Evolutionary conservation across 1,140 invertebrate genomes (phyloP).

Genomic region (Neodiprion virginianus): DNA sequence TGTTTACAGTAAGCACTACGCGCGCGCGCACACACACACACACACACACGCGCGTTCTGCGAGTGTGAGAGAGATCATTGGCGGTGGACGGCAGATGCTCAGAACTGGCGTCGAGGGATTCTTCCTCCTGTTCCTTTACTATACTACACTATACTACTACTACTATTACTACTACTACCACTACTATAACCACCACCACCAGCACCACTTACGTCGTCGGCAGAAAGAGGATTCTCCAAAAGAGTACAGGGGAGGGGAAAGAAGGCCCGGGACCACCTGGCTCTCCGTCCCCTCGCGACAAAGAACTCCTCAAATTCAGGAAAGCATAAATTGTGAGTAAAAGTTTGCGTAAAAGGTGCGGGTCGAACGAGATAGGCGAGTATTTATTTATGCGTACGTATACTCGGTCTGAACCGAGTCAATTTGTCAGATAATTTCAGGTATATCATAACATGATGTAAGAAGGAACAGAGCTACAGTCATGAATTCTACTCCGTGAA

Average conservation of each 20-base stretch:
- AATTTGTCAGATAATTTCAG: too few relatives aligned
- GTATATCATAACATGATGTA: too few relatives aligned
- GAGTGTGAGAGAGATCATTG: not conserved
- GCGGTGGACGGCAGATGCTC: not conserved
- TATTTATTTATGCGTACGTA: too few relatives aligned
- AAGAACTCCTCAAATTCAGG: not conserved
- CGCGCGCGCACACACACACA: too few relatives aligned
- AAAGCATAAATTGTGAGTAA: not conserved
- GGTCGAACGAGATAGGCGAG: constrained; percentile 14
- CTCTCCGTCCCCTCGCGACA: not conserved
- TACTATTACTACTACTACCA: too few relatives aligned
- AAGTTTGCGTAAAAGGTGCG: constrained; percentile 19
- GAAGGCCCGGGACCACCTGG: not conserved
- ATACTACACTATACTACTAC: not conserved
- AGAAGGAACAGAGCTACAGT: too few relatives aligned
- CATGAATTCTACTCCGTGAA: too few relatives aligned
- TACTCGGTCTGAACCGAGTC: too few relatives aligned
- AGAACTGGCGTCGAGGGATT: not conserved
- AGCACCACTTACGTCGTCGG: too few relatives aligned
- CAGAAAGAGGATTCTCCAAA: not conserved
- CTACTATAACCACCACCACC: too few relatives aligned
- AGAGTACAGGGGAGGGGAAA: not conserved
- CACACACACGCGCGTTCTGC: too few relatives aligned
- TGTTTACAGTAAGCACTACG: not conserved
- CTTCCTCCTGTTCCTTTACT: not conserved